Conservation (phyloP, 2,888 invertebrate species). For the Serripes groenlandicus region DNA sequence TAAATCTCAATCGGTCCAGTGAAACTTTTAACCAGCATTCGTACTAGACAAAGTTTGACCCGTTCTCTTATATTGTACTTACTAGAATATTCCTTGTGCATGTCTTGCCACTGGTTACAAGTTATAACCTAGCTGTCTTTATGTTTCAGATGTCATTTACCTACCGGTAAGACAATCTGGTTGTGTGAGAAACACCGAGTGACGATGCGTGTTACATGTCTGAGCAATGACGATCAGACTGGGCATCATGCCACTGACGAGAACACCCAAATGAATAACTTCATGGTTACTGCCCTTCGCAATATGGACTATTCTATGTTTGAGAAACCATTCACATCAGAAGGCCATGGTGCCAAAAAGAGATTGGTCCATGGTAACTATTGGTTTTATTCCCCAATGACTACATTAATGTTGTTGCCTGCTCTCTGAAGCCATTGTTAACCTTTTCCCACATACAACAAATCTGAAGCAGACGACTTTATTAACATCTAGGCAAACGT, state of each 20-base stretch:
- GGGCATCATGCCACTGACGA: conserved; percentile 50
- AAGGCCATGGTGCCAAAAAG: conserved; percentile 14
- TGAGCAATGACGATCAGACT: conserved; percentile 69
- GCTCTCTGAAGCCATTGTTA: too few species aligned
- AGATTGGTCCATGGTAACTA: too few species aligned
- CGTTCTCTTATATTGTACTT: neutral
- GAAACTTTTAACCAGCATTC: neutral
- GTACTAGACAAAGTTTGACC: neutral
- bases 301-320: conserved; percentile 58
- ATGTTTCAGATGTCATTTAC: conserved; percentile 75
- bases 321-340: conserved; percentile 52
- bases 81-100: neutral
- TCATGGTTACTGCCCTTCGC: conserved; percentile 72
- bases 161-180: conserved; percentile 82
- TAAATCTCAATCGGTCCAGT: too few species aligned
- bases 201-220: conserved; percentile 76
- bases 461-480: too few species aligned
- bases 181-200: conserved; percentile 80
- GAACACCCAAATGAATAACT: conserved; percentile 66
- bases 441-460: too few species aligned
- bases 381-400: too few species aligned
- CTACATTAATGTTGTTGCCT: too few species aligned
- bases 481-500: too few species aligned
- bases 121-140: neutral
- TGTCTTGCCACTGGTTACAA: neutral